phyloP scores from a whole-genome alignment of 2,797 vertebrate species.

The Pempheris klunzingeri region DNA sequence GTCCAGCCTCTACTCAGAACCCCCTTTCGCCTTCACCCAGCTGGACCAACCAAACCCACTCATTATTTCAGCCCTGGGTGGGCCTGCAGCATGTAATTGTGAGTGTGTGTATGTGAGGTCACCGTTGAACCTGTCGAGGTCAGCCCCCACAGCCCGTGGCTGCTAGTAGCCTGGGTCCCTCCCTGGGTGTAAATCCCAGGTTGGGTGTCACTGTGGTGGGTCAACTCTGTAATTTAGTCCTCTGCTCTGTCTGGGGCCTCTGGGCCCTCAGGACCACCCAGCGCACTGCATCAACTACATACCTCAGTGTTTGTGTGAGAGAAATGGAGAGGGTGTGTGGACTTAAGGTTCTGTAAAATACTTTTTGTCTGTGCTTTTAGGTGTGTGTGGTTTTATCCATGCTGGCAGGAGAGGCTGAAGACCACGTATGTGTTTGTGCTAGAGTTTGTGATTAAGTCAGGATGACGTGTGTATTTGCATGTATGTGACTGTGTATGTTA shows the following conservation, averaged over 20 bases:
- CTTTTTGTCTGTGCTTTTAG: not conserved
- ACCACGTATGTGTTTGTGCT: not conserved
- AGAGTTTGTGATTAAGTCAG: not conserved
- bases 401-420: not conserved
- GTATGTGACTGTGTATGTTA: not conserved
- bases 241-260: constrained; percentile 72
- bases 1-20: constrained; percentile 50
- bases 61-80: constrained; percentile 76
- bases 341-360: constrained; percentile 9
- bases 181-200: constrained; percentile 79
- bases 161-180: constrained; percentile 55
- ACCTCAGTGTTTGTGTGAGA: constrained; percentile 44
- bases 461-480: not conserved
- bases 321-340: not conserved
- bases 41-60: constrained; percentile 69
- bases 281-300: constrained; percentile 37
- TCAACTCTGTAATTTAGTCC: constrained; percentile 78
- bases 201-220: constrained; percentile 78
- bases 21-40: constrained; percentile 54
- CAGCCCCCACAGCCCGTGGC: constrained; percentile 62
- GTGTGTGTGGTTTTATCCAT: not conserved
- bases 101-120: constrained; percentile 57
- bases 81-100: constrained; percentile 51
- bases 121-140: constrained; percentile 72
- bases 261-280: constrained; percentile 76